Base-by-base conservation (phyloP, 2,888 invertebrate species). In the Sesamia inferens region DNA sequence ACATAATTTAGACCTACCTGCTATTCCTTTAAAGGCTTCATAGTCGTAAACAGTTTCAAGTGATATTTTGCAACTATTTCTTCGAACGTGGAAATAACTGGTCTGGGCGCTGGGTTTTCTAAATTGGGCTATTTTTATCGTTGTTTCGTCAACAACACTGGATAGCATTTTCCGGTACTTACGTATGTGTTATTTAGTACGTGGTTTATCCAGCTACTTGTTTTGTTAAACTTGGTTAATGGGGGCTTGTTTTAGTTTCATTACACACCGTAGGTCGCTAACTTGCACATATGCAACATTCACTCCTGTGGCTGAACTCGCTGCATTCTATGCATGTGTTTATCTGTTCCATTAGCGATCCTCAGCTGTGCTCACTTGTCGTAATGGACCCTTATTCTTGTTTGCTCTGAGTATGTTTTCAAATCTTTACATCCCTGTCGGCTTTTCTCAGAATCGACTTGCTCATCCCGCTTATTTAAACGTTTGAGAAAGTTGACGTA, bases 311-410 rank as follows among this genome's bases (percentile, higher is more conserved):
- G 63, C 63, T 57, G 39, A 57, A 48, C 74, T 58, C 63, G 67
- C 68, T 77, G 74, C 69, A 79, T 66, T 81, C 73, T 76, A 16
- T 62, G 67, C 79, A 72, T 73, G 73, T 86, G 82, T 87, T 83
- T 86, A 79, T 80, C 79, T 77, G 68, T 84, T 81, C 80, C 77
- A 86, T 89, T 89, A 90, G 77, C 82, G 75, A 71, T 78, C 72
- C 64, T 77, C 42, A 71, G 71, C 68, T 80, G 62, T 76, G 68
- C 75, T 74, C 68, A 74, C 68, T 66, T 84, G 72, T 85, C 75
- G 77, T 82, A 84, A 84, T 85, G 73, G 58, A 75, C 58, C 71
- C 74, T 81, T 76, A 70, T 59, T 77, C 71, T 75, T 86, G 75
- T 87, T 82, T 85, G 83, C 78, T 73, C 71, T 77, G 51, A 11